Base-by-base conservation (phyloP, 2,888 invertebrate genomes). In the Lampropteryx suffumata region DNA sequence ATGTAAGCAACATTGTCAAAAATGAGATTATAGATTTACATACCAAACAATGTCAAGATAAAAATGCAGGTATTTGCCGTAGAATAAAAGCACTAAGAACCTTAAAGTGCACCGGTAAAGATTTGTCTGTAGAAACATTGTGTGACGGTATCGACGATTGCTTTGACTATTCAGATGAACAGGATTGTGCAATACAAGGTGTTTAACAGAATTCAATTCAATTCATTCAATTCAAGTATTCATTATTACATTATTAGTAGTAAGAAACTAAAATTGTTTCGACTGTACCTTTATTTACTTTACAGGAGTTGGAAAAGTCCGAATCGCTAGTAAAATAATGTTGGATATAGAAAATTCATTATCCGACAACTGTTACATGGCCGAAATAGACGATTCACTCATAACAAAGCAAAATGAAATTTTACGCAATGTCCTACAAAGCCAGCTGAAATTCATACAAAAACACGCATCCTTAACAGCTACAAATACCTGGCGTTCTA, bases 111-210 rank as follows among this genome's bases (percentile, higher is more conserved):
- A 51, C 68, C 26, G 64, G 69, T 36, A 61, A 43, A 26, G 53
- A 46, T 29, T 40, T 84, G 28, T 49, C 68, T 5, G 53, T 84
- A 34, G 63, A 68, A 41, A 71, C 76, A 48, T 58, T 88, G 14
- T 88, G 87, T 52, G 69, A 88, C 57, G 80, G 79, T 26, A 54
- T 61, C 1, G 30, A 49, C 21, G 79, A 87, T 39, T 88, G 88
- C 37, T 33, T 56, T 1, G 77, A 79, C 53, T 62, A 57, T 54
- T 70, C 78, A 1, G 87, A 88, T 55, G 88, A 88, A 72, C 59
- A 50, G 21, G 61, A 79, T 49, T 87, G 84, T 61, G 55, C 61
- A 30, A 46, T 57, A 45, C 71, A 79, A 73, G 81, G 83, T 48
- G 8, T 0, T 1, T 13, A 10, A 2, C 10, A 29, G 29, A 4